Conservation (phyloP, 2,888 invertebrate species). For the Peribatodes rhomboidaria region DNA sequence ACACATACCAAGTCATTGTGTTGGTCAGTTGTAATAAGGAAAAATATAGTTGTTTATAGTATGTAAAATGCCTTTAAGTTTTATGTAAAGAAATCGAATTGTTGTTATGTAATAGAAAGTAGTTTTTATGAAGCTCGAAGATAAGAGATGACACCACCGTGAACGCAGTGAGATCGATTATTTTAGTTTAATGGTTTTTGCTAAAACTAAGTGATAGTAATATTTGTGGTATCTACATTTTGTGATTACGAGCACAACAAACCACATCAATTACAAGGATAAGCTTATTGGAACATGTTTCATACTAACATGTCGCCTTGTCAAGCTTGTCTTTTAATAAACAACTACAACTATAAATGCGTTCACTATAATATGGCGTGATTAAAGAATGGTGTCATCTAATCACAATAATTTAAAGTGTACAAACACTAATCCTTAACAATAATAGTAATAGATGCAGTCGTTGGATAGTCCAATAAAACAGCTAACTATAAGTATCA, state of each 20-base stretch:
- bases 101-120: constrained; percentile 6
- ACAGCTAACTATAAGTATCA: constrained; percentile 42
- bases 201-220: neutral
- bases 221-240: constrained; percentile 1
- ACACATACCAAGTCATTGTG: neutral
- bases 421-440: constrained; percentile 42
- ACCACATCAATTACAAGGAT: neutral
- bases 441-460: constrained; percentile 53
- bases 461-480: constrained; percentile 48
- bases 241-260: too few relatives aligned
- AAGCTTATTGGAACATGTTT: neutral
- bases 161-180: constrained; percentile 4
- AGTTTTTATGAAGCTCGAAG: constrained; percentile 12
- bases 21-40: neutral
- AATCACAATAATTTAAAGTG: constrained; percentile 31
- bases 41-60: neutral
- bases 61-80: neutral
- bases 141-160: constrained; percentile 22
- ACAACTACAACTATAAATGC: constrained; percentile 2
- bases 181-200: neutral
- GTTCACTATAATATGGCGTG: constrained; percentile 25
- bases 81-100: neutral
- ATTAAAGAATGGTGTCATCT: constrained; percentile 24
- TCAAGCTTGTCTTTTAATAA: neutral
- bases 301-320: neutral